Evolutionary conservation across 2,113 vertebrate genomes (phyloP).

Genomic region (Cervus canadensis): DNA sequence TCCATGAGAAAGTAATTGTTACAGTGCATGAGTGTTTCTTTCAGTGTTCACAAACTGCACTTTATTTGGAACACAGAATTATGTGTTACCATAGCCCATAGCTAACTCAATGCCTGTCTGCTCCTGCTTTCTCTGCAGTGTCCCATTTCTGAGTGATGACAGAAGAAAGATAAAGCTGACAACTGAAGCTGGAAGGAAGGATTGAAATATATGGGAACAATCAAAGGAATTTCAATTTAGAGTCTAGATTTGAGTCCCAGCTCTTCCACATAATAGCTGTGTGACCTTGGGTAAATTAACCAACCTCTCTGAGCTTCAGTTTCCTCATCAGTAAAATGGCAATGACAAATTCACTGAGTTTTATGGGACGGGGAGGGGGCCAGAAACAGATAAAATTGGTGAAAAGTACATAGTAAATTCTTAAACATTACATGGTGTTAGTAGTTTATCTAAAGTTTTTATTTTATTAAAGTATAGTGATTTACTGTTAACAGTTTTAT

Average conservation of each 20-base stretch:
- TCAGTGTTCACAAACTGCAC: neutral
- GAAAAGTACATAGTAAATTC: neutral
- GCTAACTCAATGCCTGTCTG: neutral
- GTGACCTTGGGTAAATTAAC: neutral
- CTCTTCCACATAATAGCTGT: neutral
- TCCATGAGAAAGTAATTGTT: neutral
- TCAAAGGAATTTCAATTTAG: neutral
- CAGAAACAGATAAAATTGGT: too few relatives aligned
- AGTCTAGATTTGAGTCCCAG: neutral
- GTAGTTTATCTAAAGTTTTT: neutral
- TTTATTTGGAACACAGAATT: neutral
- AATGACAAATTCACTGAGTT: neutral
- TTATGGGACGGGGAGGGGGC: too few relatives aligned
- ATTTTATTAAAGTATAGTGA: neutral
- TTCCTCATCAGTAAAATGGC: neutral
- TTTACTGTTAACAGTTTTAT: neutral
- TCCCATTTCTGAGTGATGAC: neutral
- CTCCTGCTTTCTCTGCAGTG: neutral
- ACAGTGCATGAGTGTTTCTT: rapidly evolving
- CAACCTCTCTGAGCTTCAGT: neutral
- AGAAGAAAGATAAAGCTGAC: neutral
- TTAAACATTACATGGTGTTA: too few relatives aligned
- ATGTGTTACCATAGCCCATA: neutral
- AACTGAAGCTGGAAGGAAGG: neutral
- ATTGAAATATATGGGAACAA: neutral